These are phyloP conservation scores for Taenaris catops DNA, from an alignment of 2,888 invertebrate genomes.

Conservation along the genomic window DNA sequence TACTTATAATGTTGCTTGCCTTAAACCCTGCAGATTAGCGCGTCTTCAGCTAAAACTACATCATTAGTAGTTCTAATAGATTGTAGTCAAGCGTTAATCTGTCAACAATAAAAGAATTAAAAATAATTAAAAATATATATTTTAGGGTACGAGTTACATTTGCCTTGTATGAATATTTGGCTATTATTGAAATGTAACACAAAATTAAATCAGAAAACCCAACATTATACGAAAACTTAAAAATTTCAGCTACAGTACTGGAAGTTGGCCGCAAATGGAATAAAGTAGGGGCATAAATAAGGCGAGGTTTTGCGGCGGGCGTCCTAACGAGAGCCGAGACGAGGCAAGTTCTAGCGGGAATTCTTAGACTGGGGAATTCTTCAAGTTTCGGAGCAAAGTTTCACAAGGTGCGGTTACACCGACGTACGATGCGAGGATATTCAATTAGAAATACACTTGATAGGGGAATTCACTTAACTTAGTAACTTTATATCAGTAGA, in stretches of 20 bases:
- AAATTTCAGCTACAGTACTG: conserved; percentile 27
- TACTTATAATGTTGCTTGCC: too few relatives aligned
- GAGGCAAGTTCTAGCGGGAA: conserved; percentile 49
- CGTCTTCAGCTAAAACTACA: too few relatives aligned
- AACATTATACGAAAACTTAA: conserved; percentile 22
- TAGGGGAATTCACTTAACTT: conserved; percentile 21
- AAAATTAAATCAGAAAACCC: conserved; percentile 18
- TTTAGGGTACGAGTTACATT: too few relatives aligned
- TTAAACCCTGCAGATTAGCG: too few relatives aligned
- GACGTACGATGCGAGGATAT: conserved; percentile 28
- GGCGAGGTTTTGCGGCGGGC: conserved; percentile 63
- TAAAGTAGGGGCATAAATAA: conserved; percentile 71
- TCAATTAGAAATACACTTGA: conserved; percentile 29
- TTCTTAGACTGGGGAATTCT: conserved; percentile 49
- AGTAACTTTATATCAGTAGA: conserved; percentile 5
- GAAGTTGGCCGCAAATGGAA: conserved; percentile 51
- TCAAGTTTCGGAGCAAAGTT: conserved; percentile 55
- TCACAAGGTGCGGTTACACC: conserved; percentile 35
- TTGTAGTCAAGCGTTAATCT: too few relatives aligned
- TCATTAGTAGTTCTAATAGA: too few relatives aligned
- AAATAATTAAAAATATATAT: too few relatives aligned
- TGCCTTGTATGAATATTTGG: too few relatives aligned
- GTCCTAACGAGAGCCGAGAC: conserved; percentile 55
- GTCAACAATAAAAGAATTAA: too few relatives aligned
- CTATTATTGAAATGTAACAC: conserved; percentile 10